Percentiles rank a stretch among this genome's conserved stretches.
phyloP scores from a whole-genome alignment of 2,113 vertebrate genomes.

The Heterochromis multidens region DNA sequence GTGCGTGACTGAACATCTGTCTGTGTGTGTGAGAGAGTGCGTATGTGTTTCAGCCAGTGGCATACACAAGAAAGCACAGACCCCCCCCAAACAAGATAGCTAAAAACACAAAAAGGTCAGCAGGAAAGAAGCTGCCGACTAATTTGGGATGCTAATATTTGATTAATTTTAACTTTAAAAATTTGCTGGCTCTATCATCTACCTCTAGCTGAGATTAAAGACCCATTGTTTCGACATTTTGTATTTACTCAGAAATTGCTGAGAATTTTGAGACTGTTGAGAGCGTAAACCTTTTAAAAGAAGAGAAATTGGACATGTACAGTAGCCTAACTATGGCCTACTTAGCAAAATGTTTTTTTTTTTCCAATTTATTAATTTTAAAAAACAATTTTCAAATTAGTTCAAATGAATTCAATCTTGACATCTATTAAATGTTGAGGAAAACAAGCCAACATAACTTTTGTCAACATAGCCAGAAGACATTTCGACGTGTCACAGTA shows the following conservation, averaged over 20 bases:
- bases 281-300: no score
- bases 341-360: no score
- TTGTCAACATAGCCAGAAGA: no score
- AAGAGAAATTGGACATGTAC: no score
- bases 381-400: no score
- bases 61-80: background rate
- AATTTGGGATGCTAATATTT: background rate
- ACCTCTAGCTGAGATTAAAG: accelerated
- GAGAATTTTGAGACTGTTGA: no score
- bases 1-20: conserved; percentile 57
- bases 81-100: background rate
- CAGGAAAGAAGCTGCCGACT: background rate
- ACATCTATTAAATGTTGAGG: no score
- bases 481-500: background rate
- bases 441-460: no score
- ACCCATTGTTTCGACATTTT: background rate
- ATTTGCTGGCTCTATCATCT: background rate
- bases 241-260: no score
- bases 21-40: background rate
- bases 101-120: background rate
- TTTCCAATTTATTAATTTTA: no score
- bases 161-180: background rate
- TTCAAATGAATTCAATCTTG: no score
- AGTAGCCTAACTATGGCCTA: no score
- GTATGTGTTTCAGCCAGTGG: background rate